Evolutionary conservation across 2,888 invertebrate species (phyloP).

Genomic region (Amiota communis): DNA sequence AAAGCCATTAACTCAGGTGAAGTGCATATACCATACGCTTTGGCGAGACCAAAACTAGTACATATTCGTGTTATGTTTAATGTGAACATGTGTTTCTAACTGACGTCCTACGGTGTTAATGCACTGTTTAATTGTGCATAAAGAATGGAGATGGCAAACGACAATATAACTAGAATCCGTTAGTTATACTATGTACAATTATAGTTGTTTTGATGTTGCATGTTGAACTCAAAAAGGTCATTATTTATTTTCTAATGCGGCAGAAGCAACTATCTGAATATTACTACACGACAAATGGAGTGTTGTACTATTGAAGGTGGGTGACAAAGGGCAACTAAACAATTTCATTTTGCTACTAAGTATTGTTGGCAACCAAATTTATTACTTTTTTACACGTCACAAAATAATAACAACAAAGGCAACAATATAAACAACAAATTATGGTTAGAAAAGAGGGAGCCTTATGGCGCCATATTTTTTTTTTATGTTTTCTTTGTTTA

Average conservation of each 20-base stretch:
- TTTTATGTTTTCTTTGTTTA: constrained; percentile 27
- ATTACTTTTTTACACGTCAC: no score
- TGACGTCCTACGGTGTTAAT: background rate
- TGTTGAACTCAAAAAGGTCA: no score
- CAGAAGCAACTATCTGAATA: no score
- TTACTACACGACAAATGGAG: no score
- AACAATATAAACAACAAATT: background rate
- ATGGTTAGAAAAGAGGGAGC: background rate
- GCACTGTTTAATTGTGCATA: background rate
- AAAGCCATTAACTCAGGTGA: no score
- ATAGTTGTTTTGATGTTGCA: no score
- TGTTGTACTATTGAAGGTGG: no score
- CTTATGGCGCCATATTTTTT: constrained; percentile 34
- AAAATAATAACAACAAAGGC: background rate
- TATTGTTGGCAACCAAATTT: background rate
- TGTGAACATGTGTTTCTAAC: constrained; percentile 32
- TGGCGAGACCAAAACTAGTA: no score
- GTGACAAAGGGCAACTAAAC: background rate
- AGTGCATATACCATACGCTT: no score
- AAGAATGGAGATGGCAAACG: constrained; percentile 37
- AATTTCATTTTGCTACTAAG: constrained; percentile 1
- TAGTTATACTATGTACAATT: background rate
- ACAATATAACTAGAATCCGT: constrained; percentile 34
- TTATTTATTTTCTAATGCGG: no score
- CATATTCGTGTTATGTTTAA: constrained; percentile 37